Conservation (phyloP, 2,113 vertebrate species). For the Cephalophus harveyi region DNA sequence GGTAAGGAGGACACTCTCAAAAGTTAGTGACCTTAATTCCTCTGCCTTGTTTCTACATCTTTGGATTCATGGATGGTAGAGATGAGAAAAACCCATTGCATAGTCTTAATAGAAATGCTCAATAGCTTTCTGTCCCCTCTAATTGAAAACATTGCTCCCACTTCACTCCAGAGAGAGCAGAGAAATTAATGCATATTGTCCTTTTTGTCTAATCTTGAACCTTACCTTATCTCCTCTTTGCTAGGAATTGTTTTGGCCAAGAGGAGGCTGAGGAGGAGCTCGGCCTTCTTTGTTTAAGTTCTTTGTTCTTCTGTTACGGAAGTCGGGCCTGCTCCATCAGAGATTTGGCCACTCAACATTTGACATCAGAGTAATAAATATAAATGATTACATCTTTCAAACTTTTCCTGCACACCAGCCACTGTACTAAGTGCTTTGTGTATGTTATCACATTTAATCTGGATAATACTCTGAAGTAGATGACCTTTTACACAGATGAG, state of each 20-base stretch:
- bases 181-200: neutral
- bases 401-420: neutral
- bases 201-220: slow-evolving; percentile 20
- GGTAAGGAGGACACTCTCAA: neutral
- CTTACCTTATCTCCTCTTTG: slow-evolving; percentile 12
- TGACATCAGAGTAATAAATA: slow-evolving; percentile 21
- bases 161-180: neutral
- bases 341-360: neutral
- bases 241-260: slow-evolving; percentile 18
- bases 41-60: neutral
- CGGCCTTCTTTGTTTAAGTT: neutral
- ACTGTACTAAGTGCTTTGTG: neutral
- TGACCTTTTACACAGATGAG: neutral
- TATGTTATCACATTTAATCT: neutral
- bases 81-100: neutral
- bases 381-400: neutral
- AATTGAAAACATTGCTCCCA: neutral
- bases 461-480: neutral
- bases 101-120: neutral
- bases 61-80: neutral
- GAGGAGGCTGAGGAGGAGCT: slow-evolving; percentile 6
- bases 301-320: slow-evolving; percentile 18
- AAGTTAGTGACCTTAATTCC: neutral
- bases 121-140: neutral
- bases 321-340: neutral